Percentiles rank a stretch among this genome's conserved stretches.
These are phyloP conservation scores for Gila robusta DNA, from an alignment of 2,797 vertebrate species.

Conservation along the genomic window DNA sequence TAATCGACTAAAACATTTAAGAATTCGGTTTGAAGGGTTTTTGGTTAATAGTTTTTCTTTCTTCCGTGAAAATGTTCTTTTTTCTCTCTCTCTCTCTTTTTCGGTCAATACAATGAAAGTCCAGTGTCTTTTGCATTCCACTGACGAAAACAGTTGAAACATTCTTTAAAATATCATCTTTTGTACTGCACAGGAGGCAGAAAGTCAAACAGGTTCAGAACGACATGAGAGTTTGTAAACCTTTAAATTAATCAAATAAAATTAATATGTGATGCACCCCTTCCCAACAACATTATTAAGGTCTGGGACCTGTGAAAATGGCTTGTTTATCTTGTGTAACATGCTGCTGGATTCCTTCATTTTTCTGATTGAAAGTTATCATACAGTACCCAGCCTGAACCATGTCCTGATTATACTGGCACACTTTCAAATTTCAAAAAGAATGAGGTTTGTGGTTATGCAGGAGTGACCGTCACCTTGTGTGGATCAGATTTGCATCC, in stretches of 20 bases:
- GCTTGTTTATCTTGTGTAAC: constrained; percentile 14
- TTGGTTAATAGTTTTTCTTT: background rate
- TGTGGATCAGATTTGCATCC: background rate
- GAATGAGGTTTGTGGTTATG: constrained; percentile 19
- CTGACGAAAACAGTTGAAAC: background rate
- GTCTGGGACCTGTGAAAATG: background rate
- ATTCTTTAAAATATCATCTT: background rate
- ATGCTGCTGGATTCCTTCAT: background rate
- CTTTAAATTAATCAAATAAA: background rate
- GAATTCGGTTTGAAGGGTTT: background rate
- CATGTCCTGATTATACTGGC: background rate
- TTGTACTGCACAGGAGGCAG: background rate
- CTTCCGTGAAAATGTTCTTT: background rate
- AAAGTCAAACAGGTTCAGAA: background rate
- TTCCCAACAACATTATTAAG: background rate
- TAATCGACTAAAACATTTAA: background rate
- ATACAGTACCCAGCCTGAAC: background rate
- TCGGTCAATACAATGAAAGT: background rate
- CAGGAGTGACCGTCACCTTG: background rate
- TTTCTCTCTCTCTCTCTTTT: background rate
- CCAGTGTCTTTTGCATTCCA: background rate
- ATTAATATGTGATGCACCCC: background rate
- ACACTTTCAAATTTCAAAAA: background rate
- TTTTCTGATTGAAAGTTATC: constrained; percentile 5
- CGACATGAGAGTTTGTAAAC: background rate